Base-by-base conservation (phyloP, 2,888 invertebrate species). In the Phaedon cochleariae region DNA sequence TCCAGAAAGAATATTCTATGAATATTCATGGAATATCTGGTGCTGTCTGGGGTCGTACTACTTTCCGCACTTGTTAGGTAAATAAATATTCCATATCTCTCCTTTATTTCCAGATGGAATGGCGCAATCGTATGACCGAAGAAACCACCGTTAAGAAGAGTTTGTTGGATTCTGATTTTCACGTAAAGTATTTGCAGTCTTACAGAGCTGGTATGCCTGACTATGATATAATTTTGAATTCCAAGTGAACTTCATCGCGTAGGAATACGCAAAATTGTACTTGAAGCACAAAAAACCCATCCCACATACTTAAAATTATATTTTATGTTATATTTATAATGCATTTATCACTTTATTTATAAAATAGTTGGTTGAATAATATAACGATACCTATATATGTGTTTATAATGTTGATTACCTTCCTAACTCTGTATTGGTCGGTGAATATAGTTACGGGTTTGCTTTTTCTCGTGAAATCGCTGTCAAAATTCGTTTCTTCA, bases 41-140 rank as follows among this genome's bases (percentile, higher is more conserved):
- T 51, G 22, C 18, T 12, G 21, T 34, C n/a, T 37, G 3, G n/a
- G n/a, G n/a, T n/a, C n/a, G n/a, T n/a, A n/a, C n/a, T 53, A 10
- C 18, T n/a, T 10, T 29, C 20, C 37, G 48, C 10, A 54, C 46
- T 59, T n/a, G n/a, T n/a, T n/a, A n/a, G n/a, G n/a, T 29, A 29
- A 22, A 45, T 12, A 64, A 6, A 34, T 26, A 41, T 58, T 58
- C 12, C 22, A 53, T 62, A 15, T 21, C 45, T 46, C 45, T 51
- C 9, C 18, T 46, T 41, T 60, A 31, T 9, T 85, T 86, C 67
- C 80, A 91, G 91, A 82, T 87, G 74, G 84, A 87, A 73, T 94
- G 94, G 90, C 87, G 89, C 57, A 86, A 86, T 54, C 85, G 86
- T 0, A 91, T 95, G 92, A 88, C 89, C 73, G 86, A 87, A 67